Percentiles rank a stretch among this genome's conserved stretches.
These are phyloP conservation scores for Drosophila albomicans DNA, from an alignment of 1,140 invertebrate species.

Conservation along the genomic window DNA sequence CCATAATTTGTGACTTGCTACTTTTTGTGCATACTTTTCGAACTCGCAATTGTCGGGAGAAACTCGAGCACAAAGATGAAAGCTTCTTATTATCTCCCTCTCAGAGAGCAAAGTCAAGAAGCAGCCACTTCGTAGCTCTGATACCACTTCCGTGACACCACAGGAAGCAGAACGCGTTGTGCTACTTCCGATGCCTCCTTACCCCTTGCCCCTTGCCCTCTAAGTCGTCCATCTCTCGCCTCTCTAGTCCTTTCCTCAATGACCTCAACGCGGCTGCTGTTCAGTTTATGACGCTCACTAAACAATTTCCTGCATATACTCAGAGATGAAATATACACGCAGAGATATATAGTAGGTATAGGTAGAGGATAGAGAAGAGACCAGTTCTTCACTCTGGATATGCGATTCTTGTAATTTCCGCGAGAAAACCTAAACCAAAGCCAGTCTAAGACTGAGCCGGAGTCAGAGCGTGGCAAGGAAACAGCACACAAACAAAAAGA, in stretches of 20 bases:
- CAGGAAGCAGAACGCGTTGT: conserved; percentile 70
- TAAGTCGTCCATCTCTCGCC: neutral
- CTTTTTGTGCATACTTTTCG: conserved; percentile 22
- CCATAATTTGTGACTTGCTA: neutral
- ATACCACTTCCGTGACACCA: conserved; percentile 72
- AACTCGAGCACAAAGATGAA: neutral
- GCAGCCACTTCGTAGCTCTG: conserved; percentile 35
- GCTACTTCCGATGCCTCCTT: conserved; percentile 58
- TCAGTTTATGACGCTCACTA: conserved; percentile 73
- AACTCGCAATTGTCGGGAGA: neutral
- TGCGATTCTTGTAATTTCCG: conserved; percentile 70
- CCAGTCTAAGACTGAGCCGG: neutral
- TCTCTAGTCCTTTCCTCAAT: neutral
- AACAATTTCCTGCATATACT: conserved; percentile 79
- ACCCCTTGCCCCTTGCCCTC: neutral
- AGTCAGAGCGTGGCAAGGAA: conserved; percentile 53
- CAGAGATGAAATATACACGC: conserved; percentile 16
- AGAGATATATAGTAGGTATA: conserved; percentile 12
- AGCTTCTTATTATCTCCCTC: conserved; percentile 19
- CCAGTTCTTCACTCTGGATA: conserved; percentile 12
- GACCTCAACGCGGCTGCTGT: conserved; percentile 9
- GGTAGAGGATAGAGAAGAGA: neutral
- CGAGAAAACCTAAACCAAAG: conserved; percentile 57
- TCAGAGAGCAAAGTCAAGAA: conserved; percentile 21
- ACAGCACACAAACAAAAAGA: conserved; percentile 14